Evolutionary conservation across 2,888 invertebrate genomes (phyloP).

Genomic region (Cheilosia grossa): DNA sequence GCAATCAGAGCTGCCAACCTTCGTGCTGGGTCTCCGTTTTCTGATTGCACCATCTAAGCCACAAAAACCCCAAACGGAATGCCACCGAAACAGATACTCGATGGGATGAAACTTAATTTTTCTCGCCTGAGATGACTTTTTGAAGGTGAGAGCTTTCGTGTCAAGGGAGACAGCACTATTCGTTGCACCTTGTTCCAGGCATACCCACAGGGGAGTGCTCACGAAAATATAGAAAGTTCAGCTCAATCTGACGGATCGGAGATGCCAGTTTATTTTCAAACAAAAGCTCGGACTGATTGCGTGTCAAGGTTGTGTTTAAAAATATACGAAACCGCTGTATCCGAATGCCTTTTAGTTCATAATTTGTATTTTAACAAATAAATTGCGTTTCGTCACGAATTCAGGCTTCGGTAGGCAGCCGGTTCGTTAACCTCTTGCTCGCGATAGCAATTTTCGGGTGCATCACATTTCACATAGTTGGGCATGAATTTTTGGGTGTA

Average conservation of each 20-base stretch:
- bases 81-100: conserved; percentile 8
- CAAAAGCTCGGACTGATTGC: neutral
- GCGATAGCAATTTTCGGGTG: conserved; percentile 1
- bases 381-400: conserved; percentile 23
- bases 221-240: conserved; percentile 17
- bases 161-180: neutral
- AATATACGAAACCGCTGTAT: conserved; percentile 1
- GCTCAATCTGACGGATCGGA: neutral
- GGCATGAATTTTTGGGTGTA: neutral
- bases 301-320: neutral
- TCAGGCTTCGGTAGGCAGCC: neutral
- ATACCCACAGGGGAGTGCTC: neutral
- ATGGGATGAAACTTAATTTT: conserved; percentile 28
- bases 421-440: conserved; percentile 33
- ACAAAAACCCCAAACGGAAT: conserved; percentile 26
- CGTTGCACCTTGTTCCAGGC: neutral
- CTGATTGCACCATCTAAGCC: conserved; percentile 30
- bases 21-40: conserved; percentile 49
- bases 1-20: conserved; percentile 17
- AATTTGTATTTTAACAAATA: neutral
- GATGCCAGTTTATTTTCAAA: neutral
- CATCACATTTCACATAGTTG: conserved; percentile 4
- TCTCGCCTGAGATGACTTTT: conserved; percentile 20
- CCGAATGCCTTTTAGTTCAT: conserved; percentile 8
- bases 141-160: conserved; percentile 8